These are phyloP conservation scores for Anguilla megastoma DNA, from an alignment of 2,797 vertebrate species.

Conservation along the genomic window DNA sequence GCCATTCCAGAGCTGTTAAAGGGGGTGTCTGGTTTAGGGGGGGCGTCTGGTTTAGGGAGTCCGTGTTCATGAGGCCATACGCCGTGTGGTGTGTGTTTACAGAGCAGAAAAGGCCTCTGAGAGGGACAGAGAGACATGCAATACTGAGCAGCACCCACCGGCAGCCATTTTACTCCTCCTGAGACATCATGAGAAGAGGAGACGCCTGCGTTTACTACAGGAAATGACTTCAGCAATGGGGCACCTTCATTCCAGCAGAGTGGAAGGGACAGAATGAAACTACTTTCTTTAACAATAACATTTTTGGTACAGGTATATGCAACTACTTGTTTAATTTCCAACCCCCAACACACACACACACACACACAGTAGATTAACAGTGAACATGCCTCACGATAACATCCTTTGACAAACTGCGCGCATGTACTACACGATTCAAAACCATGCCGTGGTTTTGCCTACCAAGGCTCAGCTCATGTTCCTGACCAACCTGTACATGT, in stretches of 20 bases:
- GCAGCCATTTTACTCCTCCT: background rate
- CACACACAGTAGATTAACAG: too few species aligned
- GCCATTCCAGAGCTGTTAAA: background rate
- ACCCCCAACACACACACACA: too few species aligned
- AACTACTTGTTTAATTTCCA: too few species aligned
- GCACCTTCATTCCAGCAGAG: conserved; percentile 42
- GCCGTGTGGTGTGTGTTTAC: background rate
- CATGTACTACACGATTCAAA: too few species aligned
- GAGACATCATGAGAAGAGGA: background rate
- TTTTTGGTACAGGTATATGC: conserved; percentile 27
- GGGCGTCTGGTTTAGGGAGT: background rate
- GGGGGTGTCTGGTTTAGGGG: background rate
- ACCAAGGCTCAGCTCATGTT: too few species aligned
- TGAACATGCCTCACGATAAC: too few species aligned
- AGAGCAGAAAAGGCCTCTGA: background rate
- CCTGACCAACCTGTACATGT: too few species aligned
- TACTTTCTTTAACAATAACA: conserved; percentile 43
- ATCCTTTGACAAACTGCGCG: too few species aligned
- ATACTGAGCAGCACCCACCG: background rate
- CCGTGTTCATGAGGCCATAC: background rate
- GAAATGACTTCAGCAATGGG: conserved; percentile 15
- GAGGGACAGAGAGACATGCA: background rate
- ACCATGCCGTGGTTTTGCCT: too few species aligned
- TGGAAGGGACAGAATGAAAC: conserved; percentile 50
- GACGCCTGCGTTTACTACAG: background rate